These are phyloP conservation scores for Balaeniceps rex DNA, from an alignment of 2,113 vertebrate species.

Conservation along the genomic window DNA sequence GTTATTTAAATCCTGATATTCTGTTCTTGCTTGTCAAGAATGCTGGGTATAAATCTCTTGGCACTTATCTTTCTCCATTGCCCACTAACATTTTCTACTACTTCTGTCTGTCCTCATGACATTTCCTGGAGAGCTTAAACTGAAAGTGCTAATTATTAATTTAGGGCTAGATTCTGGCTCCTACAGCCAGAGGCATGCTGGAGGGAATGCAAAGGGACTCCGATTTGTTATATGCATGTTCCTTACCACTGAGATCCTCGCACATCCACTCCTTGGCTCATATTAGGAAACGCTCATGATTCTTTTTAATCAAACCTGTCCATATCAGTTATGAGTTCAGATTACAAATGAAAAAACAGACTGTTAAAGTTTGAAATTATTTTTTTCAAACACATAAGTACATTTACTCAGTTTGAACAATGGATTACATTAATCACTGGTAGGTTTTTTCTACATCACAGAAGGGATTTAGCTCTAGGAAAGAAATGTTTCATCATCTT, in stretches of 20 bases:
- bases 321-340: not conserved
- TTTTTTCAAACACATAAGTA: not conserved
- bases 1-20: conserved; percentile 49
- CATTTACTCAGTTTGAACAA: not conserved
- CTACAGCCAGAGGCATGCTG: conserved; percentile 63
- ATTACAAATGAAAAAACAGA: not conserved
- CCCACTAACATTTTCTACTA: conserved; percentile 32
- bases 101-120: conserved; percentile 36
- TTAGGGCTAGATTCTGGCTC: conserved; percentile 58
- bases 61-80: conserved; percentile 12
- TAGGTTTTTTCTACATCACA: not conserved
- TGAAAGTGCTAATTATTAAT: conserved; percentile 64
- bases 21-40: conserved; percentile 41
- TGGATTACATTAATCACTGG: not conserved
- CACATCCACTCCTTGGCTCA: not conserved
- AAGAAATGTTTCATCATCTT: conserved; percentile 16
- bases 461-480: not conserved
- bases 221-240: not conserved
- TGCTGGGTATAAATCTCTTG: conserved; percentile 34
- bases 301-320: not conserved
- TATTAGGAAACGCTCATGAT: not conserved
- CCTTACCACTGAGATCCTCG: not conserved
- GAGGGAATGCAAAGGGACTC: conserved; percentile 50
- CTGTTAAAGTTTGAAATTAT: not conserved
- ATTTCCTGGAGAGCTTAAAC: conserved; percentile 34